These are phyloP conservation scores for Marronus borbonicus DNA, from an alignment of 2,888 invertebrate genomes.

Conservation along the genomic window DNA sequence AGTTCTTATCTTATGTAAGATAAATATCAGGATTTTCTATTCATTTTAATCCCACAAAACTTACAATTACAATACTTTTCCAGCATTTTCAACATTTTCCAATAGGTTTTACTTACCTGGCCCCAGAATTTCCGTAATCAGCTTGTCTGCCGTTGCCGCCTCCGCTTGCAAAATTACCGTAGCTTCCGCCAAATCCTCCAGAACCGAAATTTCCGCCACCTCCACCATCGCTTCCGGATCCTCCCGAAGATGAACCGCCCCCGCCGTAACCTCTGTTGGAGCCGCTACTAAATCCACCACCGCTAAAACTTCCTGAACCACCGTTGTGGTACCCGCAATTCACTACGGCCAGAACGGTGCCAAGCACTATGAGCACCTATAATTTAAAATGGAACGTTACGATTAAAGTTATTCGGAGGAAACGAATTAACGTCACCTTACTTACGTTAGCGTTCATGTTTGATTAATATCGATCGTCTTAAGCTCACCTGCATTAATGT, in stretches of 20 bases:
- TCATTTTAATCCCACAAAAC: no score
- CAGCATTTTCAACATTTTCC: no score
- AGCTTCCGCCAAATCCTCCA: conserved; percentile 2
- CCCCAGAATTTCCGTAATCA: conserved; percentile 33
- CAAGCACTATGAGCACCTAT: conserved; percentile 24
- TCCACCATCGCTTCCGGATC: conserved; percentile 7
- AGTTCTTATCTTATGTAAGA: no score
- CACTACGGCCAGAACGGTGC: conserved; percentile 32
- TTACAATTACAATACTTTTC: no score
- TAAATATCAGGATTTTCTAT: no score
- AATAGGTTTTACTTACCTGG: background rate
- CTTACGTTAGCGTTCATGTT: conserved; percentile 37
- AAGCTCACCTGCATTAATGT: conserved; percentile 18
- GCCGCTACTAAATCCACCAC: conserved; percentile 2
- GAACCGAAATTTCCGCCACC: conserved; percentile 12
- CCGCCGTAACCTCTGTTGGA: conserved; percentile 10
- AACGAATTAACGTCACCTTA: background rate
- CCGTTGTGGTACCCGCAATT: conserved; percentile 30
- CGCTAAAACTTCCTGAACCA: conserved; percentile 27
- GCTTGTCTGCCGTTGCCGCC: conserved; percentile 20
- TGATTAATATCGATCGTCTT: conserved; percentile 10
- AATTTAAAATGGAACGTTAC: background rate
- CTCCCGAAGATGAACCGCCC: background rate
- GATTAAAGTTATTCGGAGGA: background rate
- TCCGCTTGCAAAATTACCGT: conserved; percentile 7